A percentile compares a stretch with the other conserved stretches of the same genome.
Evolutionary conservation across 1,140 invertebrate species (phyloP).

Genomic region (Muscidifurax raptorellus): DNA sequence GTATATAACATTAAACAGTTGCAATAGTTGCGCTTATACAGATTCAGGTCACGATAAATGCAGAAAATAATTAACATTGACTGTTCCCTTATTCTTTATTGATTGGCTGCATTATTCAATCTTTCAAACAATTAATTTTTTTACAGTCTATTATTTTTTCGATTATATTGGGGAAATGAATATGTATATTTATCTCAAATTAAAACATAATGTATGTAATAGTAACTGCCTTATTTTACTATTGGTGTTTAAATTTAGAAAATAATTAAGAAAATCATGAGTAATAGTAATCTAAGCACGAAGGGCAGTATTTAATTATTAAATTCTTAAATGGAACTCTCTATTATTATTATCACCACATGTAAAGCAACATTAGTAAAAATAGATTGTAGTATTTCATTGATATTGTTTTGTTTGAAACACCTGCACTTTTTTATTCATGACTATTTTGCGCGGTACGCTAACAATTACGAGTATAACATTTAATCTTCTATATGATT

Average conservation of each 20-base stretch:
- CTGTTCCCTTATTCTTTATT: not conserved
- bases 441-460: not conserved
- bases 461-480: not conserved
- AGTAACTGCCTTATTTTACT: not conserved
- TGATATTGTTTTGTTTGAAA: not conserved
- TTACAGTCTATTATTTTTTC: not conserved
- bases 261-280: not conserved
- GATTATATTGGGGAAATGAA: not conserved
- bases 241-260: not conserved
- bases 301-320: slow-evolving; percentile 25
- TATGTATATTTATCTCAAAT: not conserved
- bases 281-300: not conserved
- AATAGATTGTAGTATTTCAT: slow-evolving; percentile 45
- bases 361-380: slow-evolving; percentile 52
- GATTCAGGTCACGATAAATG: not conserved
- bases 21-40: not conserved
- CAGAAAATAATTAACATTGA: not conserved
- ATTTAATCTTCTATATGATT: slow-evolving; percentile 14
- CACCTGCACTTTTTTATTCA: not conserved
- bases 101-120: not conserved
- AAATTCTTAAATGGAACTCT: slow-evolving; percentile 10
- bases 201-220: not conserved
- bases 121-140: not conserved
- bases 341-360: slow-evolving; percentile 34
- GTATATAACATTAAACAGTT: not conserved